Conservation (phyloP, 92 coral and sea anemone genomes). For the Parazoanthus atlanticus region DNA sequence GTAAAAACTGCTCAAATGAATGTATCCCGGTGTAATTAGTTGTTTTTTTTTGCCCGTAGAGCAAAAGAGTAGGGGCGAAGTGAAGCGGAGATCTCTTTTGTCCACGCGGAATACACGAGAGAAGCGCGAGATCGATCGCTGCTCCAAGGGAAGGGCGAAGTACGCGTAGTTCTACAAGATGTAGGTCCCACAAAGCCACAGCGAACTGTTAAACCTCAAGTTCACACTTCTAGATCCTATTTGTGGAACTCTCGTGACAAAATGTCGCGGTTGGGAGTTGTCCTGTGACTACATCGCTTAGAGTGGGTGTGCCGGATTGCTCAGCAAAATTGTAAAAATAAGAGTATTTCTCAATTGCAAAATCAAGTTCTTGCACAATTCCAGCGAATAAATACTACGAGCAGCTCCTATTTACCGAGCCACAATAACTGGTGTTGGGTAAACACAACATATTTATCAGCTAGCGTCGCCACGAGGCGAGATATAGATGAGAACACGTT, state of each 20-base stretch:
- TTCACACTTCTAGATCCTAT: slow-evolving; percentile 16
- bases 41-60: no score
- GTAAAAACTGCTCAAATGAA: no score
- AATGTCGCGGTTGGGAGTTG: slow-evolving; percentile 1
- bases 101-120: no score
- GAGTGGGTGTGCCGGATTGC: neutral
- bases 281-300: neutral
- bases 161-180: no score
- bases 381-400: neutral
- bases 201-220: neutral
- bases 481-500: neutral
- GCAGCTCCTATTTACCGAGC: neutral
- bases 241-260: neutral
- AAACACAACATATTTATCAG: neutral
- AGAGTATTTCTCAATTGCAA: neutral
- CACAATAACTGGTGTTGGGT: neutral
- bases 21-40: no score
- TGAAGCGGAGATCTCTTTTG: no score
- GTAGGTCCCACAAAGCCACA: neutral
- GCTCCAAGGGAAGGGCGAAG: no score
- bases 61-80: no score
- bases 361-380: neutral
- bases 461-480: neutral
- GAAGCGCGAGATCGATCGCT: no score
- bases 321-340: neutral